Evolutionary conservation across 2,888 invertebrate species (phyloP), one percentile per base, ranked within the genome.

Genomic region (Pammene fasciana): DNA sequence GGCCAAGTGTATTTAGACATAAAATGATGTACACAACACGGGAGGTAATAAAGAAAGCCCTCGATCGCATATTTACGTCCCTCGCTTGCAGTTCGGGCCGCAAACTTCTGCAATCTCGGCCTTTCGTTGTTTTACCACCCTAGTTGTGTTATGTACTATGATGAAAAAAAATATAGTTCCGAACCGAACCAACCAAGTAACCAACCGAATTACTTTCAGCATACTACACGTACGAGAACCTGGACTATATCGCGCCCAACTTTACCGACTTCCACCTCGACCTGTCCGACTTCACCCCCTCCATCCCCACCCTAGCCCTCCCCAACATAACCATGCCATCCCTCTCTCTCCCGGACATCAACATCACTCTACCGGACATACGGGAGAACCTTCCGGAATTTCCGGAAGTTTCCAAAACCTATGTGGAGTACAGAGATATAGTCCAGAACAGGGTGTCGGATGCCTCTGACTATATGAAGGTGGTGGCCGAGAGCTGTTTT

Each of bases 401-500:
- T 48, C 91, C 91, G 10, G 87, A 89, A 74, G 84, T 92, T 8
- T 78, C 81, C 8, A 88, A 89, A 72, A 81, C 88, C 0, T 93
- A 90, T 65, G 79, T 83, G 41, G 87, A 88, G 71, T 88, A 93
- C 71, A 94, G 91, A 76, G 82, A 88, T 45, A 89, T 90, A 34
- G 88, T 94, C 0, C 86, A 91, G 67, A 92, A 94, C 67, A 87
- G 93, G 75, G 81, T 94, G 72, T 82, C 85, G 0, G 93, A 94
- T 71, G 92, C 94, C 0, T 90, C 93, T 0, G 91, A 93, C 45
- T 94, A 94, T 75, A 75, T 93, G 34, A 86, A 85, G 64, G 89
- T 93, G 0, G 93, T 94, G 0, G 93, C 93, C 0, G 88, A 89
- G 10, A 94, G 94, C 79, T 90, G 94, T 72, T 86, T 84, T 67